These are phyloP conservation scores for Scatophagus argus DNA, from an alignment of 2,113 vertebrate species.

Conservation along the genomic window DNA sequence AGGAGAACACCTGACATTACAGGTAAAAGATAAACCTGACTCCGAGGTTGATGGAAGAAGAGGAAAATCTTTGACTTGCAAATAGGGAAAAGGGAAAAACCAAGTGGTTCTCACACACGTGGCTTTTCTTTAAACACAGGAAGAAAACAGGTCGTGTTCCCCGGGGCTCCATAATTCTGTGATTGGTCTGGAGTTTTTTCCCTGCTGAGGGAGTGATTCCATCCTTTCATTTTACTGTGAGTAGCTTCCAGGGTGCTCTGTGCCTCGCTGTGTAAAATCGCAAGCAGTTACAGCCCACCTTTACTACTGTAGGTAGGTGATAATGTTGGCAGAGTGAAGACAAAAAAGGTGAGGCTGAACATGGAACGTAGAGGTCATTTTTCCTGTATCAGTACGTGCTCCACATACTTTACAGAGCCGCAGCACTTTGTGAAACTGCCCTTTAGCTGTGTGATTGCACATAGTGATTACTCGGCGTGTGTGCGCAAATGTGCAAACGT, in stretches of 20 bases:
- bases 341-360: slow-evolving; percentile 64
- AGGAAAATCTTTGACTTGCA: slow-evolving; percentile 6
- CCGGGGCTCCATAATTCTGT: slow-evolving; percentile 62
- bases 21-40: slow-evolving; percentile 15
- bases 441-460: slow-evolving; percentile 65
- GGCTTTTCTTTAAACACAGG: slow-evolving; percentile 33
- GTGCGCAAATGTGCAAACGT: slow-evolving; percentile 24
- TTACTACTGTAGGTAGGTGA: slow-evolving; percentile 61
- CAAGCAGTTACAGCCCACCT: slow-evolving; percentile 64
- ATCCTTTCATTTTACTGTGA: slow-evolving; percentile 51
- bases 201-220: slow-evolving; percentile 66
- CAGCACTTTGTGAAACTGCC: slow-evolving; percentile 62
- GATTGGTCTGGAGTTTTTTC: slow-evolving; percentile 69
- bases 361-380: slow-evolving; percentile 73
- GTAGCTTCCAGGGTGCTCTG: slow-evolving; percentile 53
- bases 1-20: slow-evolving; percentile 22
- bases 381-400: slow-evolving; percentile 67
- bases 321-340: slow-evolving; percentile 68
- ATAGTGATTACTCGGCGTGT: slow-evolving; percentile 50
- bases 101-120: background rate
- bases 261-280: slow-evolving; percentile 73
- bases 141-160: slow-evolving; percentile 61
- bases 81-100: background rate
- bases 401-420: slow-evolving; percentile 55
- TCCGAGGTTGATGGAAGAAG: background rate